Percentiles rank a stretch among this genome's conserved stretches.
Conservation (phyloP, 92 coral and sea anemone species). For the Porites cylindrica region DNA sequence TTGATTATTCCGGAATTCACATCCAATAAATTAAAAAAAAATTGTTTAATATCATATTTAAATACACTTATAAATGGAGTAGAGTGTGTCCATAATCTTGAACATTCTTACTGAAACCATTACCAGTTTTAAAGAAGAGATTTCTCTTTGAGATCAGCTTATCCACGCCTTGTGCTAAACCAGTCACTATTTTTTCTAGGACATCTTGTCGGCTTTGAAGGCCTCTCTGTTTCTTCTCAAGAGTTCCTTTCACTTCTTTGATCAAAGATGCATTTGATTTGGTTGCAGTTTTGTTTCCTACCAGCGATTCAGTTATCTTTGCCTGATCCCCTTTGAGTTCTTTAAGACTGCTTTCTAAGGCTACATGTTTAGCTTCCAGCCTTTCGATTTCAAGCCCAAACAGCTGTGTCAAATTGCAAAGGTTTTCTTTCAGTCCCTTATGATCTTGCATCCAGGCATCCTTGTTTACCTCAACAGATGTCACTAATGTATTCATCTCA, state of each 20-base stretch:
- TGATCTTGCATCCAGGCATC: slow-evolving; percentile 15
- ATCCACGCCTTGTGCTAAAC: slow-evolving; percentile 13
- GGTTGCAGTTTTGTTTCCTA: slow-evolving; percentile 3
- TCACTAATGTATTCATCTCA: slow-evolving; percentile 4
- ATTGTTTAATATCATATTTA: too few species aligned
- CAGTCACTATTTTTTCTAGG: slow-evolving; percentile 6
- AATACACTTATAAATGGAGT: too few species aligned
- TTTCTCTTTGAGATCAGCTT: slow-evolving; percentile 1
- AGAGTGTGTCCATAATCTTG: too few species aligned
- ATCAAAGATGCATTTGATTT: slow-evolving; percentile 18
- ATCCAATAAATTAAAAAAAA: too few species aligned
- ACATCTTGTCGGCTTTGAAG: slow-evolving; percentile 14
- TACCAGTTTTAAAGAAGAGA: slow-evolving; percentile 5
- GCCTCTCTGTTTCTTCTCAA: slow-evolving; percentile 1
- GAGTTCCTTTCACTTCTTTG: not conserved
- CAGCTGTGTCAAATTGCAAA: slow-evolving; percentile 3
- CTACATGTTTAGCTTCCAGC: slow-evolving; percentile 18
- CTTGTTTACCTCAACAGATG: slow-evolving; percentile 26
- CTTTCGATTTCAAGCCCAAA: slow-evolving; percentile 15
- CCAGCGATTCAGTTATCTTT: not conserved
- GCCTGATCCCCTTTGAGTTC: not conserved
- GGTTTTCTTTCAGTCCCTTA: not conserved
- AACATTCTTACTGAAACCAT: too few species aligned
- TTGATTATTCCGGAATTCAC: too few species aligned
- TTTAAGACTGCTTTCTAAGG: not conserved